Evolutionary conservation across 1,140 invertebrate genomes (phyloP), one percentile per base, ranked within the genome.

Genomic region (Drosophila littoralis): DNA sequence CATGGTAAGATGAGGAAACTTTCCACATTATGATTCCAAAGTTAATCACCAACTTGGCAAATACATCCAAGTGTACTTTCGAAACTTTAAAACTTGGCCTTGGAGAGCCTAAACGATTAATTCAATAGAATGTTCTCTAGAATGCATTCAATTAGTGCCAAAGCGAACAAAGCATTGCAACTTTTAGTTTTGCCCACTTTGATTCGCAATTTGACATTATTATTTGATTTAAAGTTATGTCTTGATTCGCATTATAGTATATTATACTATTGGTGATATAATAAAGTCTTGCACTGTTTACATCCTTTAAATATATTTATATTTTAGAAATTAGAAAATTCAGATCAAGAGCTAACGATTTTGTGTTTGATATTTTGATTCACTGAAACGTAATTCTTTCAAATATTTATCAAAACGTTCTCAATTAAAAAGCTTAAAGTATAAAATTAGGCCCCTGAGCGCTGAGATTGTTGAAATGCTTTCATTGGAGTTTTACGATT

Each of bases 401-500:
- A 51, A 72, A 32, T 55, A 33, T 13, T 70, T 70, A 17, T 57
- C 59, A 32, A 52, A 48, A 38, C 9, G 22, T 73, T 28, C 42
- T 54, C 48, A 65, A 71, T 55, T 51, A 4, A 17, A 67, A 42
- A 74, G 68, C 57, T 81, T 72, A 75, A 76, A 57, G 15, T 60
- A 57, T 38, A 48, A 65, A 84, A 54, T 54, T 54, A 35, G 59
- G 59, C 51, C 60, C 75, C 71, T 79, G 79, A 79, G 70, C 75
- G 66, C 42, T 51, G 66, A 13, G 45, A 58, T 46, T 45, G 28
- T 35, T 40, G 33, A 12, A 43, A 48, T 48, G 33, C 22, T 65
- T 60, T 32, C 50, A 15, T 50, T 33, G 32, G 57, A 28, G 32
- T 12, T 70, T 50, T 35, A 38, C 43, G 32, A 46, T 40, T 45